Evolutionary conservation across 2,113 vertebrate genomes (phyloP).

Genomic region (Tenebrosternarchus preto): DNA sequence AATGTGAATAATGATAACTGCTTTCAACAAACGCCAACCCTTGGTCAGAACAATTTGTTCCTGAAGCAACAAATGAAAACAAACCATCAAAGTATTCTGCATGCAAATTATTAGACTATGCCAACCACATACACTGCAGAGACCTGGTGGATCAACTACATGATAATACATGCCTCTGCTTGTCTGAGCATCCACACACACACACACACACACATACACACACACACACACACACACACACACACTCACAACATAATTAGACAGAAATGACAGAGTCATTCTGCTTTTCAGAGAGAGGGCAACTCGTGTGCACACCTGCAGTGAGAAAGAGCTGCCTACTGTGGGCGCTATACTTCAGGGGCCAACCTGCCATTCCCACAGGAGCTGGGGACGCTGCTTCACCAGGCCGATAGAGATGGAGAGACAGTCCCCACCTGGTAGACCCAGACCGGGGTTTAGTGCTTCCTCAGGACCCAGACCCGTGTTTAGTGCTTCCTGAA

Average conservation of each 20-base stretch:
- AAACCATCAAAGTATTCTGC: background rate
- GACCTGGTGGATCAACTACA: background rate
- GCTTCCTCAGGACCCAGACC: too few species aligned
- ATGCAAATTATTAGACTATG: background rate
- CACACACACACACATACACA: background rate
- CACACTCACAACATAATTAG: too few species aligned
- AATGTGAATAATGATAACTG: too few species aligned
- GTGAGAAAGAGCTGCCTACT: background rate
- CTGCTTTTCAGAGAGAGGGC: background rate
- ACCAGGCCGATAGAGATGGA: background rate
- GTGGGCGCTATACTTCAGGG: background rate
- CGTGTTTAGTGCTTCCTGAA: too few species aligned
- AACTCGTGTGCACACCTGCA: slow-evolving; percentile 1
- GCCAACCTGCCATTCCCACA: too few species aligned
- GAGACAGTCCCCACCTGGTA: too few species aligned
- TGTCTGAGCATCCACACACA: background rate
- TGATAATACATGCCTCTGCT: background rate
- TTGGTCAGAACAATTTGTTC: background rate
- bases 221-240: background rate
- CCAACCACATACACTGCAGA: background rate
- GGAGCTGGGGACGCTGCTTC: background rate
- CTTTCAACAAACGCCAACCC: background rate
- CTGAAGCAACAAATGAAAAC: background rate
- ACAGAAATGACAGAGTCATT: too few species aligned
- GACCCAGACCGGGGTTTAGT: too few species aligned